Conservation (phyloP, 2,888 invertebrate species). For the Prionchulus punctatus region DNA sequence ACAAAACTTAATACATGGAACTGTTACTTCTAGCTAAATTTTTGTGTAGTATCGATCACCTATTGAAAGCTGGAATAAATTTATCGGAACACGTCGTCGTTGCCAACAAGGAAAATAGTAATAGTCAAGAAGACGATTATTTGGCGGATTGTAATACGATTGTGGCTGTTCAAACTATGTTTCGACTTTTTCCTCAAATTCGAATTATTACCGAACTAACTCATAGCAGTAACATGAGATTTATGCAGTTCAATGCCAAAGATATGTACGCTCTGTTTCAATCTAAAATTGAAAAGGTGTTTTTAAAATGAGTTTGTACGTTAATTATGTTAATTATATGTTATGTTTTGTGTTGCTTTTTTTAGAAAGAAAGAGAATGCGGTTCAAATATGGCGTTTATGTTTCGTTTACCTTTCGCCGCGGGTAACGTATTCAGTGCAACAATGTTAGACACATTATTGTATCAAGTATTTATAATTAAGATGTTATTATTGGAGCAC, state of each 20-base stretch:
- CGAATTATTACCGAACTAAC: slow-evolving; percentile 93
- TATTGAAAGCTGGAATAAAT: slow-evolving; percentile 81
- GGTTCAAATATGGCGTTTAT: slow-evolving; percentile 97
- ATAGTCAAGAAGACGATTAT: slow-evolving; percentile 88
- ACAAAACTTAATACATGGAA: background rate
- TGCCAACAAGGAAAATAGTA: slow-evolving; percentile 77
- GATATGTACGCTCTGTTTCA: slow-evolving; percentile 89
- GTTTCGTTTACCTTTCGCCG: slow-evolving; percentile 94
- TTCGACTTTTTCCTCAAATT: slow-evolving; percentile 90
- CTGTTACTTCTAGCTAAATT: background rate
- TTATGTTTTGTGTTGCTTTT: slow-evolving; percentile 13
- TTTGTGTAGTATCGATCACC: slow-evolving; percentile 64
- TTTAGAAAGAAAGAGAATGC: slow-evolving; percentile 83
- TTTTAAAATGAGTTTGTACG: background rate
- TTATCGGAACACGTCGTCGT: slow-evolving; percentile 83
- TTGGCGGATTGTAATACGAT: slow-evolving; percentile 97
- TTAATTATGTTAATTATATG: no score
- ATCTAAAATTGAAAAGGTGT: slow-evolving; percentile 96
- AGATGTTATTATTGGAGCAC: no score
- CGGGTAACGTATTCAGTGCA: slow-evolving; percentile 92
- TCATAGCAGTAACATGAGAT: slow-evolving; percentile 94
- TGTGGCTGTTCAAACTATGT: slow-evolving; percentile 95
- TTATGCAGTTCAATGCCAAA: slow-evolving; percentile 95
- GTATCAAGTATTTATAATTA: no score
- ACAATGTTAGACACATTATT: slow-evolving; percentile 93